Evolutionary conservation across 1,140 invertebrate genomes (phyloP).

Genomic region (Eumeta japonica): DNA sequence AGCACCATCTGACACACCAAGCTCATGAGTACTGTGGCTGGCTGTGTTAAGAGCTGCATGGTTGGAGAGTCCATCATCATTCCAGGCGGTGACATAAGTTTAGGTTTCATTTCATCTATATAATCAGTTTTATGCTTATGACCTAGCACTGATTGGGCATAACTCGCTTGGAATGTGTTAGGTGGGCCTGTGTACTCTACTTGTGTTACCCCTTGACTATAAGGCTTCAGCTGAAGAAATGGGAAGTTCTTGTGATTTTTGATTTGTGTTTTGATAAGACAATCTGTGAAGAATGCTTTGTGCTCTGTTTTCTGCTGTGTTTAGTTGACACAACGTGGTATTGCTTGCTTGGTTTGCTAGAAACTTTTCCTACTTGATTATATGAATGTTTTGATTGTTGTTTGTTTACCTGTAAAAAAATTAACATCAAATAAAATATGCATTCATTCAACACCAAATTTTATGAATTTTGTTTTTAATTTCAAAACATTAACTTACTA

Average conservation of each 20-base stretch:
- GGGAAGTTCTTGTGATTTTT: slow-evolving; percentile 41
- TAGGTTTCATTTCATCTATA: slow-evolving; percentile 40
- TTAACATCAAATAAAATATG: too few species aligned
- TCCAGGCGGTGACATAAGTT: slow-evolving; percentile 32
- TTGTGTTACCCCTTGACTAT: slow-evolving; percentile 49
- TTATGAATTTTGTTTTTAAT: slow-evolving; percentile 3
- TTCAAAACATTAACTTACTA: slow-evolving; percentile 30
- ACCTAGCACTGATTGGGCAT: slow-evolving; percentile 45
- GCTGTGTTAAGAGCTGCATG: slow-evolving; percentile 42
- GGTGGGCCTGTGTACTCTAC: slow-evolving; percentile 36
- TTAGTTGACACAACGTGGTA: slow-evolving; percentile 24
- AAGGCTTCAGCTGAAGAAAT: too few species aligned
- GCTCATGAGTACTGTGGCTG: slow-evolving; percentile 34
- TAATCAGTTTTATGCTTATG: slow-evolving; percentile 36
- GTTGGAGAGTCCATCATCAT: slow-evolving; percentile 40
- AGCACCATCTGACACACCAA: slow-evolving; percentile 32
- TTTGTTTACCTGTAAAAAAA: slow-evolving; percentile 45
- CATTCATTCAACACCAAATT: too few species aligned
- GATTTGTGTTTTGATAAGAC: slow-evolving; percentile 39
- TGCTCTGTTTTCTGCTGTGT: slow-evolving; percentile 27
- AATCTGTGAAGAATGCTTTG: slow-evolving; percentile 18
- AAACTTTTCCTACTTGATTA: slow-evolving; percentile 54
- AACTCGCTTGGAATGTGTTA: slow-evolving; percentile 48
- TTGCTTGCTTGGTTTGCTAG: slow-evolving; percentile 41
- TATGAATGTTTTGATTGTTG: slow-evolving; percentile 54